A percentile compares a stretch with the other conserved stretches of the same genome.
phyloP scores from a whole-genome alignment of 2,113 vertebrate species.

The Barbus barbus region DNA sequence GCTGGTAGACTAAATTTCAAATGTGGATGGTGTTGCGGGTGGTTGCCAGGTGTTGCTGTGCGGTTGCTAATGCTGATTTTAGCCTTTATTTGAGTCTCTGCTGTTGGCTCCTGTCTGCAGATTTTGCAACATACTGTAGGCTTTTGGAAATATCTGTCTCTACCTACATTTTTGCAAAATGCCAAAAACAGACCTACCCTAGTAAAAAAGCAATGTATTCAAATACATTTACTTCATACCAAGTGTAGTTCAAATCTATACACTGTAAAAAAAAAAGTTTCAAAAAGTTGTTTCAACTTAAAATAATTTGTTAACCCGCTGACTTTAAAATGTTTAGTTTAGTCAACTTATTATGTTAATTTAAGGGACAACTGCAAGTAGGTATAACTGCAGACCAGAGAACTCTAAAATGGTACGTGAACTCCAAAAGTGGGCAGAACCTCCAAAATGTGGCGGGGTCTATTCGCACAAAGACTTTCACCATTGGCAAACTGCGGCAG shows the following conservation, averaged over 20 bases:
- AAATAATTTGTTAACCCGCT: no score
- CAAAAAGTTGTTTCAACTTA: no score
- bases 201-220: not conserved
- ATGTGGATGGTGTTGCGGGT: not conserved
- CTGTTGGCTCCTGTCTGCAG: not conserved
- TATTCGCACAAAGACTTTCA: no score
- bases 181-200: not conserved
- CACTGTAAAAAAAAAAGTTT: no score
- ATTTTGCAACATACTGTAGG: not conserved
- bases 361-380: no score
- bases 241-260: no score
- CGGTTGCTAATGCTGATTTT: not conserved
- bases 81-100: not conserved
- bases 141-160: not conserved
- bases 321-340: no score
- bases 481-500: no score
- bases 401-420: no score
- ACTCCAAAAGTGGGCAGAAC: not conserved
- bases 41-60: conserved; percentile 2
- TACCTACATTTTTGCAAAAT: not conserved
- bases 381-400: not conserved
- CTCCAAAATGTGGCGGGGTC: no score
- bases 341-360: no score
- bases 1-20: not conserved
- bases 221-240: no score